Evolutionary conservation across 2,888 invertebrate genomes (phyloP), one percentile per base, ranked within the genome.

Genomic region (Eretmocerus hayati): DNA sequence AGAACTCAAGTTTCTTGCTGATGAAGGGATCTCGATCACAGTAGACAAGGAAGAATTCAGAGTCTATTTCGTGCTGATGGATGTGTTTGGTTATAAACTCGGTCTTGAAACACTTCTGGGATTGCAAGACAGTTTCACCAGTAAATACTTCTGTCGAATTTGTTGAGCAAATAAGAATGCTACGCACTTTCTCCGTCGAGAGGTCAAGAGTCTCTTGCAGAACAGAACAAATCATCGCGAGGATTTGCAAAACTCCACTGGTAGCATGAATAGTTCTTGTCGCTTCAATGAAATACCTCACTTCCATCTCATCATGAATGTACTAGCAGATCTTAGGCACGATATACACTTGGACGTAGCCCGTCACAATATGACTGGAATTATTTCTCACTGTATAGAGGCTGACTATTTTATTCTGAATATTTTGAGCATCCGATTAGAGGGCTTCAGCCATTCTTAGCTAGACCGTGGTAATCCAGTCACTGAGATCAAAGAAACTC

Each of bases 241-340:
- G 11, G 41, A 41, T 18, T 5, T 31, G 13, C n/a, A 31, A 6
- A 19, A 18, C 31, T 16, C 16, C 2, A 19, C 30, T 6, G 8
- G 11, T 37, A 61, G 60, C 16, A 49, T 62, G 19, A 62, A 59
- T 46, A 57, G 58, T 53, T 38, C 52, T 20, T 61, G 61, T 49
- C 44, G 60, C 23, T 65, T 59, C 55, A 54, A 65, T 58, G 48
- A 54, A 4, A 13, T 48, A 19, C 48, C 50, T 3, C 23, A 22
- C 52, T 64, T 62, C 58, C 62, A 67, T 57, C 44, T 56, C 35
- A 60, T 59, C 41, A 46, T 54, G 20, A 67, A 65, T 56, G 23
- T 56, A 11, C 54, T 55, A 9, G 62, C 59, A 53, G 67, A 66
- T 51, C 52, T 64, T 18, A 63, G 64, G 61, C 66, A 67, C 41